phyloP scores from a whole-genome alignment of 2,797 vertebrate species.

The Rhynchotus rufescens region DNA sequence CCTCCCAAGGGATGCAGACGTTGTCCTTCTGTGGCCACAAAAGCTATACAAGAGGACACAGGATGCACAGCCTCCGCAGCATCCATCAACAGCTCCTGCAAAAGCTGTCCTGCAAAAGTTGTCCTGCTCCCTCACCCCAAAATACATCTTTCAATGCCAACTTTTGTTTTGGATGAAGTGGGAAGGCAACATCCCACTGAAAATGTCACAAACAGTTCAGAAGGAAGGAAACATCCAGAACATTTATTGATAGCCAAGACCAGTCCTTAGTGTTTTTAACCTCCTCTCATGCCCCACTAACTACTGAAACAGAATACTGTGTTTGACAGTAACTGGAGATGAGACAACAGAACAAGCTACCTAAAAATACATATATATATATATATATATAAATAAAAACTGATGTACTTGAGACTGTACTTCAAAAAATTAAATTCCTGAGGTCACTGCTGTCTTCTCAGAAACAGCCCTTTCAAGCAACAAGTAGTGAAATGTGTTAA shows the following conservation, averaged over 20 bases:
- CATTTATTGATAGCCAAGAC: neutral
- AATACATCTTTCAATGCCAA: neutral
- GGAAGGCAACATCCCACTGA: neutral
- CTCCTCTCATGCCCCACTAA: neutral
- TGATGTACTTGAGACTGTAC: neutral
- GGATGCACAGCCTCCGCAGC: neutral
- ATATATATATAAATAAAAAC: no score
- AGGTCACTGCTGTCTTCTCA: neutral
- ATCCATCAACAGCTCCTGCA: neutral
- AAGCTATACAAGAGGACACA: accelerated
- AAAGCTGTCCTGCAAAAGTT: neutral
- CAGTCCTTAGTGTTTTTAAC: neutral
- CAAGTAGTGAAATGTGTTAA: neutral
- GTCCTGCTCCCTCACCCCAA: neutral
- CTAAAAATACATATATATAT: neutral
- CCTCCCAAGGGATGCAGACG: neutral
- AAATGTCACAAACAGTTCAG: neutral
- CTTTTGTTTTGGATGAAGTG: neutral
- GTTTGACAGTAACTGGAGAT: neutral
- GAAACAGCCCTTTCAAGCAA: neutral
- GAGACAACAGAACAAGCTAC: neutral
- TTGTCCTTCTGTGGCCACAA: neutral
- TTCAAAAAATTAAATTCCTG: neutral
- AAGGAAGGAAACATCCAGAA: neutral
- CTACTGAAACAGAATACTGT: neutral